Base-by-base conservation (phyloP, 2,797 vertebrate species). In the Hydrophis major region DNA sequence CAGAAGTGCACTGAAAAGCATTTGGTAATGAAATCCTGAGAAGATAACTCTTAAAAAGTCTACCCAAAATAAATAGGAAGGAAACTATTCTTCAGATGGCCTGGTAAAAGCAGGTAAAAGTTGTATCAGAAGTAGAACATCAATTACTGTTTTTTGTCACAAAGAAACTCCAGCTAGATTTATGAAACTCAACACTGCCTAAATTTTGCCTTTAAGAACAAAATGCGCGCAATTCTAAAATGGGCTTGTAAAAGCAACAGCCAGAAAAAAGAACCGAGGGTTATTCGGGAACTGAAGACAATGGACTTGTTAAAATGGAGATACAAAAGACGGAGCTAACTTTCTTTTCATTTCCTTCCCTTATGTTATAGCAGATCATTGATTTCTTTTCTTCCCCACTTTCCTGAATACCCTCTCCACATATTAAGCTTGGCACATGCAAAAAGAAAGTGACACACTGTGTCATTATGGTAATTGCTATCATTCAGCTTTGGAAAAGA, bases 401-500 rank as follows among this genome's bases (percentile, higher is more conserved):
- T 12, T 53, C 18, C 10, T 13, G 27, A 28, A 11, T 25, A 28
- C 12, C 50, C 53, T 89, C 74, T 95, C 95, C 88, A 95, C 95
- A 89, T 94, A 96, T 94, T 12, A 83, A 32, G 90, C 93, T 95
- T 94, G 95, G 95, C 94, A 94, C 93, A 92, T 88, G 94, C 95
- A 89, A 22, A 93, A 83, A 0, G 94, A 60, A 78, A 0, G 27
- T 93, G 95, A 92, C 93, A 93, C 91, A 93, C 91, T 94, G 95
- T 95, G 94, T 93, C 94, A 96, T 96, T 97, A 94, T n/a, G 66
- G 91, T 96, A 95, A 96, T 96, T 95, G 95, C 93, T 94, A 92
- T 94, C 94, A 95, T 96, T 96, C 95, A 94, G 95, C 90, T 92
- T 94, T 89, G 92, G 90, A 92, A 95, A 96, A 93, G 47, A 92